phyloP scores from a whole-genome alignment of 2,888 invertebrate species.

The Temnothorax unifasciatus region DNA sequence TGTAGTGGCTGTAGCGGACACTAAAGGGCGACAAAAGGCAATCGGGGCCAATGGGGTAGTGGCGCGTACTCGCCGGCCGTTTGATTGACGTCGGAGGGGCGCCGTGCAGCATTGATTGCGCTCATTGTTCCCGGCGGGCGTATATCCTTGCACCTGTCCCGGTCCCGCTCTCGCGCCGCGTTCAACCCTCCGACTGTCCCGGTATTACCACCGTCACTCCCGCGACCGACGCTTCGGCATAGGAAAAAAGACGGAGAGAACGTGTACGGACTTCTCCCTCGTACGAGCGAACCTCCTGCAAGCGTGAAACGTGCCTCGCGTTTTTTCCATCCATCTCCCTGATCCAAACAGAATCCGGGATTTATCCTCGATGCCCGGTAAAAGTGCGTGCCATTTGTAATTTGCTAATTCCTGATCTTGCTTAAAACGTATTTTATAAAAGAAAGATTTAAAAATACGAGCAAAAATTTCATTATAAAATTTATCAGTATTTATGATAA shows the following conservation, averaged over 20 bases:
- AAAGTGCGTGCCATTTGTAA: constrained; percentile 45
- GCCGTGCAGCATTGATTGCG: constrained; percentile 83
- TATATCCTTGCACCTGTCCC: constrained; percentile 76
- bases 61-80: constrained; percentile 79
- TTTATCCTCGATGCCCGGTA: constrained; percentile 13
- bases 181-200: constrained; percentile 14
- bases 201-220: constrained; percentile 33
- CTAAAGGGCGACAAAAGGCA: constrained; percentile 82
- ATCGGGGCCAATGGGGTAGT: constrained; percentile 84
- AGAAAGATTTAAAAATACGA: neutral
- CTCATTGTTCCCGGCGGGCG: constrained; percentile 81
- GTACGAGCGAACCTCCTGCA: constrained; percentile 28
- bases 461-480: neutral
- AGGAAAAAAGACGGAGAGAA: constrained; percentile 37
- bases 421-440: neutral
- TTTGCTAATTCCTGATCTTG: constrained; percentile 26
- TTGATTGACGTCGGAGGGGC: constrained; percentile 83
- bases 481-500: neutral
- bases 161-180: constrained; percentile 17
- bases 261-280: constrained; percentile 33
- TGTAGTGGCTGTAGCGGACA: constrained; percentile 63
- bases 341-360: constrained; percentile 23
- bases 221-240: constrained; percentile 14
- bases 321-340: constrained; percentile 8
- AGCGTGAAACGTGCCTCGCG: constrained; percentile 37